phyloP scores from a whole-genome alignment of 2,888 invertebrate species.

The Fissipunctia ypsillon region DNA sequence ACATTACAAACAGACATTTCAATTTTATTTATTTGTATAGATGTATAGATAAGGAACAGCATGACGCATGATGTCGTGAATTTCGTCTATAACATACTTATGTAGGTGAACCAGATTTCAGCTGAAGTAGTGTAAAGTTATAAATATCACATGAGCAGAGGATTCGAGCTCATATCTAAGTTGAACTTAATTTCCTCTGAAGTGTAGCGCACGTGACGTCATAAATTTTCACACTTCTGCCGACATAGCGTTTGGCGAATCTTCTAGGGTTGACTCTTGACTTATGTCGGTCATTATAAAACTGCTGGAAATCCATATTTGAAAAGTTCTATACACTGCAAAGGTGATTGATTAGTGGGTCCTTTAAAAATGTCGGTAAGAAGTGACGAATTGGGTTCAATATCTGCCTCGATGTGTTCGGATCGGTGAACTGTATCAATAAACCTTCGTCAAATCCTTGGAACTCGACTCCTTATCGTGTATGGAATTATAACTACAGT shows the following conservation, averaged over 20 bases:
- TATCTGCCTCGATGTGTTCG: neutral
- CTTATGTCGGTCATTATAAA: neutral
- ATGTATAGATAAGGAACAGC: neutral
- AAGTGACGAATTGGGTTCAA: neutral
- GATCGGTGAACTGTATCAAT: neutral
- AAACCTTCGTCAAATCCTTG: neutral
- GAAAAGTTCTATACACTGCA: neutral
- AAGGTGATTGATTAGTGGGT: too few relatives aligned
- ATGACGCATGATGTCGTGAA: neutral
- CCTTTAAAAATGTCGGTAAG: neutral
- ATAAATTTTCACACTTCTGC: slow-evolving; percentile 71
- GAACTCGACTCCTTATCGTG: neutral
- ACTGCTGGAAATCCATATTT: neutral
- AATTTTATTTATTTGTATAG: too few relatives aligned
- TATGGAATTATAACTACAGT: neutral
- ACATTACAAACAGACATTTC: too few relatives aligned
- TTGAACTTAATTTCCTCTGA: slow-evolving; percentile 73
- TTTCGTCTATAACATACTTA: slow-evolving; percentile 6
- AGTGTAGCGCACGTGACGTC: slow-evolving; percentile 69
- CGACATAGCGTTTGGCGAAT: slow-evolving; percentile 62
- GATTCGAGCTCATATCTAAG: slow-evolving; percentile 64
- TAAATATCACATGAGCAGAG: slow-evolving; percentile 54
- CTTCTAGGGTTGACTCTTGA: slow-evolving; percentile 22
- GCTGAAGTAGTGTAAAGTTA: slow-evolving; percentile 35
- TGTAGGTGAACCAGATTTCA: slow-evolving; percentile 15